Conservation (phyloP, 2,113 vertebrate genomes). For the Cyprichromis sp. region DNA sequence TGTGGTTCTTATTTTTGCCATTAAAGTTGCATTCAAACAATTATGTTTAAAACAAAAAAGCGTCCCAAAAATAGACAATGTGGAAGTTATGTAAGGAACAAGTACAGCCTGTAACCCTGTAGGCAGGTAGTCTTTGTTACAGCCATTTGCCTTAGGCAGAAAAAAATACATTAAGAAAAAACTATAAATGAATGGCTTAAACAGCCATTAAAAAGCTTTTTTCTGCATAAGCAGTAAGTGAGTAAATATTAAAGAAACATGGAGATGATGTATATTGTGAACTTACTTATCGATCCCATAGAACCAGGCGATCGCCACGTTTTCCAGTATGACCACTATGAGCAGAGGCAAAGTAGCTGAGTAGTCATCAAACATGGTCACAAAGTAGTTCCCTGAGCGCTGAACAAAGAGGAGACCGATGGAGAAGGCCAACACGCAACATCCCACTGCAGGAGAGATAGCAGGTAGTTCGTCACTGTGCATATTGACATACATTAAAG, state of each 20-base stretch:
- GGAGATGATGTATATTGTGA: background rate
- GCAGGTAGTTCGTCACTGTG: background rate
- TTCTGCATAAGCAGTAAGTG: background rate
- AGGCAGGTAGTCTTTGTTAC: background rate
- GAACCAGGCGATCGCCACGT: slow-evolving; percentile 84
- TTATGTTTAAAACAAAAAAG: background rate
- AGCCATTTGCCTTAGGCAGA: too few species aligned
- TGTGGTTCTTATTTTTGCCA: background rate
- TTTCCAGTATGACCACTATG: slow-evolving; percentile 91
- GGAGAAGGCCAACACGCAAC: slow-evolving; percentile 85
- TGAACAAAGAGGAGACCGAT: slow-evolving; percentile 94
- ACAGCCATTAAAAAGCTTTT: background rate
- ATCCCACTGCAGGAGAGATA: slow-evolving; percentile 75
- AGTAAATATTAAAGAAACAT: background rate
- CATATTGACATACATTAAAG: background rate
- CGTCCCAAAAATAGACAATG: background rate
- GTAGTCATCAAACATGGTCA: slow-evolving; percentile 98
- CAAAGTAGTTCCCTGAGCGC: slow-evolving; percentile 95
- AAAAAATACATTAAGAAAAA: background rate
- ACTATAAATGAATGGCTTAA: background rate
- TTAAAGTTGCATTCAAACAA: background rate
- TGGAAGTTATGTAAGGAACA: background rate
- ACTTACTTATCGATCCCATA: slow-evolving; percentile 94
- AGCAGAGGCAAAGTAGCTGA: slow-evolving; percentile 92
- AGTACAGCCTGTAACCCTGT: background rate